Evolutionary conservation across 2,797 vertebrate species (phyloP), one percentile per base, ranked within the genome.

Genomic region (Echeneis naucrates): DNA sequence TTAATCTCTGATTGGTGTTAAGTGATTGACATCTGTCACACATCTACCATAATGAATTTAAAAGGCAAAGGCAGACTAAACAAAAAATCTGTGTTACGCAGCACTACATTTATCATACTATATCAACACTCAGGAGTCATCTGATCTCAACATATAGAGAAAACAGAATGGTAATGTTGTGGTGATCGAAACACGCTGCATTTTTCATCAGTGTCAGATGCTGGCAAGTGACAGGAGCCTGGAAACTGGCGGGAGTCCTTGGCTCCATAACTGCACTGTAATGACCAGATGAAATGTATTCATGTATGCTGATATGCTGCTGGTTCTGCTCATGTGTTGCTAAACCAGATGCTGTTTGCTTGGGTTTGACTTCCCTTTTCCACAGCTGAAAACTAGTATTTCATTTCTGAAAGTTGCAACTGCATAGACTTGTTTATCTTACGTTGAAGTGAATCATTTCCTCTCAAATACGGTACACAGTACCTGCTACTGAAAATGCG

Each of bases 131-230:
- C 21, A 57, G 63, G 72, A 80, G 86, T 79, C 75, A 92, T 88
- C 65, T 65, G 85, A 92, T 86, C 84, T 85, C 67, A 82, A 81
- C 78, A 50, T 84, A 79, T 75, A 77, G 84, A 83, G 78, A 88
- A 91, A 90, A 76, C 78, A 80, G 77, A 86, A 88, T 88, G 75
- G 40, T 87, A 87, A 90, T 87, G 75, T 64, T 89, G 81, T 35
- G 72, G 87, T 51, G 76, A 85, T 85, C 53, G 52, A 83, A 87
- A 85, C 78, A 21, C 51, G 26, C 88, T 86, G 88, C 80, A 80
- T 85, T 90, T 91, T 89, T 89, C 88, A 88, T 90, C 73, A 84
- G 86, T 81, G 85, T 87, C 89, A 88, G 86, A 89, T 73, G 87
- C 61, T 44, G 51, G 75, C 82, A 60, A 92, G 87, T 78, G 90